Evolutionary conservation across 2,797 vertebrate species (phyloP).

Genomic region (Emys orbicularis): DNA sequence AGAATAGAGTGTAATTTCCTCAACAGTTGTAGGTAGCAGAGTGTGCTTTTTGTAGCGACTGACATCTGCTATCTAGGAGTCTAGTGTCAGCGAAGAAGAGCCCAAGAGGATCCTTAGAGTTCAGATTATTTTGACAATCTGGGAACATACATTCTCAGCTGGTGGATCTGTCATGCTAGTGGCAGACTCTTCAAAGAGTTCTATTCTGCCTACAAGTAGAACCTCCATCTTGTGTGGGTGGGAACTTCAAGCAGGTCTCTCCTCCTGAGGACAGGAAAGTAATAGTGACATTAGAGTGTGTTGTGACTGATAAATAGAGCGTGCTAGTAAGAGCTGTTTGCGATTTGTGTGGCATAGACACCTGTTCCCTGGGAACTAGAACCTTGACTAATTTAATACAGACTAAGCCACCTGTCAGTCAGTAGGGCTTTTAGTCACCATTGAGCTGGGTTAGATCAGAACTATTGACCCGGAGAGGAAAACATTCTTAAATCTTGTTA

Average conservation of each 20-base stretch:
- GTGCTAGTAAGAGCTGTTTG: not conserved
- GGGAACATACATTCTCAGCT: not conserved
- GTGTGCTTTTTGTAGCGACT: not conserved
- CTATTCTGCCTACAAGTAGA: too few relatives aligned
- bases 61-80: not conserved
- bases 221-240: not conserved
- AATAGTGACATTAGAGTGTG: not conserved
- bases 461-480: too few relatives aligned
- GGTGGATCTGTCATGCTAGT: not conserved
- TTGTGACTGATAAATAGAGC: not conserved
- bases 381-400: too few relatives aligned
- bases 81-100: not conserved
- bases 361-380: not conserved
- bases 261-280: not conserved
- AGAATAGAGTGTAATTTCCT: not conserved
- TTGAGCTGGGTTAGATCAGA: too few relatives aligned
- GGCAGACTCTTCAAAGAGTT: too few relatives aligned
- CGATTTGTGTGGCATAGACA: not conserved
- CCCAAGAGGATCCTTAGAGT: not conserved
- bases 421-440: too few relatives aligned
- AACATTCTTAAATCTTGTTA: too few relatives aligned
- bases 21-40: accelerated
- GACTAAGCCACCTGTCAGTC: too few relatives aligned
- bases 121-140: not conserved
- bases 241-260: not conserved